Evolutionary conservation across 2,113 vertebrate genomes (phyloP), one percentile per base, ranked within the genome.

Genomic region (Prinia subflava): DNA sequence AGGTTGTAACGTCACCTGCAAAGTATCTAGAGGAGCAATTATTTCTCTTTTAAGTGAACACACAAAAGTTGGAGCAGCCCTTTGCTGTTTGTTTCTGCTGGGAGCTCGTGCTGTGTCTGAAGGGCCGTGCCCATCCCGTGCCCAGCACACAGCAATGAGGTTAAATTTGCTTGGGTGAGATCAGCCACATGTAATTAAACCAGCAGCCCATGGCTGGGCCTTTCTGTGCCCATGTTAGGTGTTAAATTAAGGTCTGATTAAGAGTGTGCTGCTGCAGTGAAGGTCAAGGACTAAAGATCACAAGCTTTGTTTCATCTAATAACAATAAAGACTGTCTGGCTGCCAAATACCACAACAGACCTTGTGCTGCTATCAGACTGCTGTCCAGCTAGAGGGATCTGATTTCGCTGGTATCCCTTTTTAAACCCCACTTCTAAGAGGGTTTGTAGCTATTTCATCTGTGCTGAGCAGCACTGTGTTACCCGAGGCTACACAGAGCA

Each of bases 241-340:
- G 96, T 96, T 97, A 97, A 97, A 97, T 97, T 97, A 97, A 97
- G 96, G 94, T 93, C 96, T 97, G 96, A 96, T 97, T 97, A 96
- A 97, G 92, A 96, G 92, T 71, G 86, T 83, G 87, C 87, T 92
- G 94, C 94, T 91, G 94, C 92, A 90, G 76, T 93, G 95, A 97
- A 97, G 97, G 97, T 97, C 97, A 97, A 97, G 97, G 97, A 97
- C 97, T 97, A 95, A 92, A 97, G 96, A 96, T 95, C 96, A 97
- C 95, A 97, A 67, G 95, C 92, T 96, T 95, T 96, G 94, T 95
- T 96, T 97, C 97, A 97, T 97, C 96, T 96, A 97, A 96, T 95
- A 97, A 97, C 97, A 97, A 97, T 97, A 96, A 95, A 96, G 96
- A 79, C 91, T 95, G 95, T 89, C 93, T 92, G 91, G 92, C 94